A percentile compares a stretch with the other conserved stretches of the same genome.
phyloP scores from a whole-genome alignment of 37 sponge, comb jelly and placozoan genomes.

The Ephydatia muelleri region DNA sequence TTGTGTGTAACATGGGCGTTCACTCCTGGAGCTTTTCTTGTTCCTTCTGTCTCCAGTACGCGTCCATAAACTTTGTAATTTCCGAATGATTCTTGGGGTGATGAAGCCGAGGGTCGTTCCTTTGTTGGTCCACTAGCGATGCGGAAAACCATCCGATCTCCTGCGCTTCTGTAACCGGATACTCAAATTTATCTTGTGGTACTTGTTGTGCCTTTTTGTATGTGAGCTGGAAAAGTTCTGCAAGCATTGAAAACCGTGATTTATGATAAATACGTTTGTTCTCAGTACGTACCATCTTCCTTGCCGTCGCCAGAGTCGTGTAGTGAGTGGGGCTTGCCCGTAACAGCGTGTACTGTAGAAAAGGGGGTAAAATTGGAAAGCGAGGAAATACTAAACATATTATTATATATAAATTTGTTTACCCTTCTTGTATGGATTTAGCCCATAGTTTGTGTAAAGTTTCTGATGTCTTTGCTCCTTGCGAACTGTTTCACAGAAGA shows the following conservation, averaged over 20 bases:
- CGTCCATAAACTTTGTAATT: conserved; percentile 99
- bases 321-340: conserved; percentile 90
- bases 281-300: conserved; percentile 74
- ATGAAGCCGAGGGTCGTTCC: conserved; percentile 76
- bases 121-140: conserved; percentile 78
- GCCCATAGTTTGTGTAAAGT: conserved; percentile 83
- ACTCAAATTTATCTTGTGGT: conserved; percentile 74
- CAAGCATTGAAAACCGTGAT: not conserved
- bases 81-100: conserved; percentile 86
- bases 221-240: conserved; percentile 77
- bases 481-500: conserved; percentile 89
- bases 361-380: not conserved
- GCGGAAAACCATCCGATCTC: conserved; percentile 94
- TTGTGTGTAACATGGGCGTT: not conserved
- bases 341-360: conserved; percentile 64
- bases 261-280: not conserved
- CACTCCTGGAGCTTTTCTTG: conserved; percentile 89
- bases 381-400: not conserved
- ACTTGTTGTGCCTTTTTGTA: conserved; percentile 81
- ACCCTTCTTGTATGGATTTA: conserved; percentile 97
- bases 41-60: conserved; percentile 97
- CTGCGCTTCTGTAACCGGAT: conserved; percentile 95
- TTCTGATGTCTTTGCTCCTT: conserved; percentile 95
- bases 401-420: too few species aligned
- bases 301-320: conserved; percentile 80